Base-by-base conservation (phyloP, 2,113 vertebrate species). In the Hippocampus guttulatus region DNA sequence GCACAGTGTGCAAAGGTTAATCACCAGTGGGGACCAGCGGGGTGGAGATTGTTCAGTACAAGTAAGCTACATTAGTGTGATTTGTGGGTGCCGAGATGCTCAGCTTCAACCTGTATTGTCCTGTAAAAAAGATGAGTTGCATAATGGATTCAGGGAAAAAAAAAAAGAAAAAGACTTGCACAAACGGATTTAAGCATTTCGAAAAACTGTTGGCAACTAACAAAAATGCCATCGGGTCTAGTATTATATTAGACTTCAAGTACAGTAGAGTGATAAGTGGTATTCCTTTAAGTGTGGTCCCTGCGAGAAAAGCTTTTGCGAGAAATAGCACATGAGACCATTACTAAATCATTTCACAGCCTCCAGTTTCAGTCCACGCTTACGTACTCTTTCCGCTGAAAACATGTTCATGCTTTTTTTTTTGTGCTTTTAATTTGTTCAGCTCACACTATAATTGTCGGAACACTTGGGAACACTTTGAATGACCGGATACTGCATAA, bases 81-180 rank as follows among this genome's bases (percentile, higher is more conserved):
- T 71, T 62, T 58, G 1, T 67, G 47, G 54, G 52, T 41, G 72
- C 76, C 73, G 79, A 82, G 38, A 80, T 43, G 62, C 70, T 80
- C 81, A 84, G 79, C 81, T 77, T 7, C 47, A 85, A 86, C 81
- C 86, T 86, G 80, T 69, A 73, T 74, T 67, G 69, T 81, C 82
- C 81, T 77, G 77, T 69, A 63, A 73, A 70, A 73, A 74, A 51
- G 8, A 51, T 41, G 25, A 79, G 78, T 88, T 91, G 89, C 89
- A 90, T 90, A 90, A 83, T 74, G 64, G 75, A 52, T 81, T 75
- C n/a, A 74, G 54, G 33, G 33, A 5, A 1, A 6, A 5, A 33
- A 33, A 33, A 33, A 33, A 33, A 5, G 0, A 33, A 73, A 61
- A 67, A 68, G 8, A 63, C 66, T 11, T 69, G 52, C 21, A 10